Conservation (phyloP, 2,797 vertebrate species). For the Alauda arvensis region DNA sequence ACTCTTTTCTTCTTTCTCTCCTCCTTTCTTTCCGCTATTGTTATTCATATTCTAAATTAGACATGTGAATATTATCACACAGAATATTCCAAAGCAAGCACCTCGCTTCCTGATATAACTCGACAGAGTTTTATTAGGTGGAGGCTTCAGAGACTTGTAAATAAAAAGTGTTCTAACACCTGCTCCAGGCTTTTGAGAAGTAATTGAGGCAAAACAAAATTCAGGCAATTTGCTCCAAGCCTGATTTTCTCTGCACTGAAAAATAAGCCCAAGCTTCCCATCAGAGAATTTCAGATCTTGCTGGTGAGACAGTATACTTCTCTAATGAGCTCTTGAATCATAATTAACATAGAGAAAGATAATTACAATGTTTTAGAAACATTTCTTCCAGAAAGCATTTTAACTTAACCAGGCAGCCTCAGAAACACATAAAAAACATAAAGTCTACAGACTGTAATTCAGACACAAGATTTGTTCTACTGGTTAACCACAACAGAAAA, state of each 20-base stretch:
- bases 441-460: neutral
- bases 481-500: neutral
- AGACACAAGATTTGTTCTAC: constrained; percentile 4
- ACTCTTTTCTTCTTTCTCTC: neutral
- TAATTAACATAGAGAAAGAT: constrained; percentile 47
- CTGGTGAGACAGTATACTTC: neutral
- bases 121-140: neutral
- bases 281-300: constrained; percentile 13
- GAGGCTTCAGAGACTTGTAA: constrained; percentile 1
- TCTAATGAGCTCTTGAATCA: constrained; percentile 18
- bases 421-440: neutral
- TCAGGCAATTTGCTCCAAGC: neutral
- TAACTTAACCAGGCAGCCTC: neutral
- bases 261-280: constrained; percentile 20
- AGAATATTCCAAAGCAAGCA: neutral
- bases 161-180: neutral
- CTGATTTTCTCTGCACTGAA: neutral
- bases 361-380: constrained; percentile 35
- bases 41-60: neutral
- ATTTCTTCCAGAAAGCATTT: constrained; percentile 20
- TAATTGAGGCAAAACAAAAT: constrained; percentile 23
- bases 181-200: constrained; percentile 10
- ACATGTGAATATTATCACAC: neutral
- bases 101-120: neutral
- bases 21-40: neutral